Evolutionary conservation across 2,888 invertebrate genomes (phyloP), one percentile per base, ranked within the genome.

Genomic region (Limnephilus lunatus): DNA sequence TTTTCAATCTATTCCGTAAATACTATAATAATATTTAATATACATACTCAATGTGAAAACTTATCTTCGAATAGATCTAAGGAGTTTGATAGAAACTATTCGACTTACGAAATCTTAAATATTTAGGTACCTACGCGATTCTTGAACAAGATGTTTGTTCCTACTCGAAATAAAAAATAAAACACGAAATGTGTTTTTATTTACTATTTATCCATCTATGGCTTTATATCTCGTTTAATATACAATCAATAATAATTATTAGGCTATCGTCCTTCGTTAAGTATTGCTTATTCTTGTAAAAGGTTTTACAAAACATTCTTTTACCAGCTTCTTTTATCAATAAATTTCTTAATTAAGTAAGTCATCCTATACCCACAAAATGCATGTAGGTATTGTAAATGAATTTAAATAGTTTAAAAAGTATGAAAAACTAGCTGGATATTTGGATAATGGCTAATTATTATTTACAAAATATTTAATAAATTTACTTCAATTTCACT

Each of bases 171-270:
- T 19, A 25, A 68, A 68, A 19, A 82, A 82, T 44, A 44, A 82
- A 83, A 83, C 35, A 83, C 30, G 30, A 53, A 44, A 53, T 68
- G 19, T 53, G 19, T 68, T 68, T 35, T 35, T 68, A 68, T 19
- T 68, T 68, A 48, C 90, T 82, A 82, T 82, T 90, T 90, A 90
- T 90, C 90, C 90, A 90, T 90, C 90, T 90, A 82, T 82, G 90
- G 90, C 90, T 90, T 90, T 90, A 81, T 90, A 81, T 44, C n/a
- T 85, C 39, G 32, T 44, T 9, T 30, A 85, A 85, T 85, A 11
- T 85, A 85, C 85, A 85, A 35, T 85, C n/a, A 7, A 83, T 31
- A 68, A 19, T 68, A 68, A 19, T 68, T 68, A 68, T 68, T 68
- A 68, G 53, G 53, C 53, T 68, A 68, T 68, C 53, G 19, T 68